A percentile compares a stretch with the other conserved stretches of the same genome.
Evolutionary conservation across 1,140 invertebrate genomes (phyloP).

Genomic region (Trichonephila clavata): DNA sequence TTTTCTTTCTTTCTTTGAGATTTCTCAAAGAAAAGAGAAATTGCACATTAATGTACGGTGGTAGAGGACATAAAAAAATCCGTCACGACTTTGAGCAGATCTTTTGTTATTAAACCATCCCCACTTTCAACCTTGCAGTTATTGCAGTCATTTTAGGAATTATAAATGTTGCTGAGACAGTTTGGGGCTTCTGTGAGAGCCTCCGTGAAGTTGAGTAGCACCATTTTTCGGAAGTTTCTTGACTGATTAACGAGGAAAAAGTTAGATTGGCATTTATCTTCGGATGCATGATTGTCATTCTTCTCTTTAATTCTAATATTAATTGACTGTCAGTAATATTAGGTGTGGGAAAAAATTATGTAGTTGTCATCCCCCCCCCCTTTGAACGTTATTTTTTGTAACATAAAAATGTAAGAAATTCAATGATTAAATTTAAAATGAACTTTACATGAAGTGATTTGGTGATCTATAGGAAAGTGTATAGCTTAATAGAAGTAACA

Average conservation of each 20-base stretch:
- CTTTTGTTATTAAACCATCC: constrained; percentile 42
- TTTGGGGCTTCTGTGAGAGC: not conserved
- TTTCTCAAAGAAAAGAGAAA: not conserved
- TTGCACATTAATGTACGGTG: not conserved
- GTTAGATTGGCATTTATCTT: not conserved
- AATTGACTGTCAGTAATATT: too few relatives aligned
- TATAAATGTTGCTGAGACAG: constrained; percentile 38
- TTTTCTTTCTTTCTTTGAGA: not conserved
- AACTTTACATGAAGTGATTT: too few relatives aligned
- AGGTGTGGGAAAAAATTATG: too few relatives aligned
- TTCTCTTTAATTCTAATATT: too few relatives aligned
- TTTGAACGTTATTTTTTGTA: too few relatives aligned
- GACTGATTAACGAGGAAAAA: not conserved
- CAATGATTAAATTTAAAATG: too few relatives aligned
- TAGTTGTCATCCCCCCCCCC: too few relatives aligned
- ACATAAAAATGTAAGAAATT: too few relatives aligned
- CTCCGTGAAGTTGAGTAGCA: not conserved
- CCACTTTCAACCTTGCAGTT: not conserved
- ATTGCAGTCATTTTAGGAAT: constrained; percentile 46
- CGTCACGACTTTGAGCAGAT: constrained; percentile 31
- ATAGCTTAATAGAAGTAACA: too few relatives aligned
- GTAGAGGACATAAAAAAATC: not conserved
- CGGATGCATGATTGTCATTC: not conserved
- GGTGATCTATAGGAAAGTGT: too few relatives aligned
- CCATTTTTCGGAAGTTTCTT: not conserved